These are phyloP conservation scores for Ochropleura leucogaster DNA, from an alignment of 2,888 invertebrate species.

Conservation along the genomic window DNA sequence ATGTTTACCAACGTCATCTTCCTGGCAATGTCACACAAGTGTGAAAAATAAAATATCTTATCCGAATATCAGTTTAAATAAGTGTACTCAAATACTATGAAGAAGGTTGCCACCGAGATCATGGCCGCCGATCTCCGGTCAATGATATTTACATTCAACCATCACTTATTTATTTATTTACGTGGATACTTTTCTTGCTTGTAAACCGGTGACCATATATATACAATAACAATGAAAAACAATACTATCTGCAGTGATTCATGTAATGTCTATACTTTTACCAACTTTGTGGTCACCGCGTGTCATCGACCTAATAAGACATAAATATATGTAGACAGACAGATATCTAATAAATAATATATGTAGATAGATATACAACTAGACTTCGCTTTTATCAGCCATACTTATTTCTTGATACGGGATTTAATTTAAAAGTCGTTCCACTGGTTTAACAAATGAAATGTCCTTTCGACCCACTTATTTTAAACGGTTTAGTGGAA, in stretches of 20 bases:
- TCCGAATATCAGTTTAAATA: not conserved
- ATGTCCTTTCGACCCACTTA: conserved; percentile 42
- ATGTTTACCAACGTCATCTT: not conserved
- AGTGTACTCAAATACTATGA: not conserved
- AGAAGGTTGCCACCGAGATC: conserved; percentile 37
- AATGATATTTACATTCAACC: conserved; percentile 42
- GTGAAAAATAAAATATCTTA: not conserved
- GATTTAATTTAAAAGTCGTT: conserved; percentile 32
- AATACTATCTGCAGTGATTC: conserved; percentile 50
- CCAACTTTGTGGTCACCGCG: conserved; percentile 25
- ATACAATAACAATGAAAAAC: conserved; percentile 36
- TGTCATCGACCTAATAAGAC: conserved; percentile 53
- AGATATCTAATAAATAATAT: too few species aligned
- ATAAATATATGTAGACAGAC: not conserved
- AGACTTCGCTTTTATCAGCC: conserved; percentile 17
- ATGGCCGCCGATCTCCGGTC: conserved; percentile 42
- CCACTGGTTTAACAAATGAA: conserved; percentile 27
- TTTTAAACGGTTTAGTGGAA: conserved; percentile 18
- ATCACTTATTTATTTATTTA: conserved; percentile 37
- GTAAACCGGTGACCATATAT: conserved; percentile 15
- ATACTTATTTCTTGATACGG: conserved; percentile 34
- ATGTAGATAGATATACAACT: not conserved
- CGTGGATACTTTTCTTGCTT: conserved; percentile 9
- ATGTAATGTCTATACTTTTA: conserved; percentile 36
- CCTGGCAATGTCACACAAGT: not conserved